Percentiles rank a stretch among this genome's conserved stretches.
phyloP scores from a whole-genome alignment of 1,140 invertebrate species.

The Pomacea maculata region DNA sequence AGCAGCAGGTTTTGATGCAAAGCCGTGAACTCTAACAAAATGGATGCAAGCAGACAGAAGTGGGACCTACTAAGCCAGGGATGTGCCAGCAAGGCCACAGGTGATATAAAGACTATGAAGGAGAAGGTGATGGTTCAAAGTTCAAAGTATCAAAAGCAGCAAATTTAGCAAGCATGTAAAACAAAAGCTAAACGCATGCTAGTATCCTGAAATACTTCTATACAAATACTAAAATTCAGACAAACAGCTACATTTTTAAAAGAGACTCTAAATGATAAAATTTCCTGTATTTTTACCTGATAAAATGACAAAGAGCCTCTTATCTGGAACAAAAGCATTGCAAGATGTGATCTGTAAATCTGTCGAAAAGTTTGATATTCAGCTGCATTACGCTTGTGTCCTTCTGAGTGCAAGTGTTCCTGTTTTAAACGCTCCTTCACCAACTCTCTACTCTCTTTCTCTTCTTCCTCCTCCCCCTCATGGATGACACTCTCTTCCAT shows the following conservation, averaged over 20 bases:
- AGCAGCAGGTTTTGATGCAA: too few species aligned
- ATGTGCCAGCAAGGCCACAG: too few species aligned
- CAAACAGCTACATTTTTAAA: neutral
- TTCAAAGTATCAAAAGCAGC: too few species aligned
- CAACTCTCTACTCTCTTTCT: neutral
- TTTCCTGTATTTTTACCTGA: conserved; percentile 6
- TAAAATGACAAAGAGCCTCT: neutral
- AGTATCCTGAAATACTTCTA: neutral
- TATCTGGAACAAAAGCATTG: neutral
- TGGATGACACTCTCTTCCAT: neutral
- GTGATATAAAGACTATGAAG: too few species aligned
- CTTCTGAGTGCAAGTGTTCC: conserved; percentile 10
- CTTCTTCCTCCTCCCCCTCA: neutral
- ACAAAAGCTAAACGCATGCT: too few species aligned
- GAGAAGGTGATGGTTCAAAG: too few species aligned
- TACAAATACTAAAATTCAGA: neutral
- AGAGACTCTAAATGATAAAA: neutral
- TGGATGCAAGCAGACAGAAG: too few species aligned
- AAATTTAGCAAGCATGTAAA: too few species aligned
- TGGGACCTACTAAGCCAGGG: too few species aligned
- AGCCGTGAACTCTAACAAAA: too few species aligned
- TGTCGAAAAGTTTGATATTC: neutral
- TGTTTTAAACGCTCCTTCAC: conserved; percentile 1
- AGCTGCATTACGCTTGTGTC: neutral
- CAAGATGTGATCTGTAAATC: neutral